Conservation (phyloP, 2,888 invertebrate genomes). For the Sarcophaga carnaria region DNA sequence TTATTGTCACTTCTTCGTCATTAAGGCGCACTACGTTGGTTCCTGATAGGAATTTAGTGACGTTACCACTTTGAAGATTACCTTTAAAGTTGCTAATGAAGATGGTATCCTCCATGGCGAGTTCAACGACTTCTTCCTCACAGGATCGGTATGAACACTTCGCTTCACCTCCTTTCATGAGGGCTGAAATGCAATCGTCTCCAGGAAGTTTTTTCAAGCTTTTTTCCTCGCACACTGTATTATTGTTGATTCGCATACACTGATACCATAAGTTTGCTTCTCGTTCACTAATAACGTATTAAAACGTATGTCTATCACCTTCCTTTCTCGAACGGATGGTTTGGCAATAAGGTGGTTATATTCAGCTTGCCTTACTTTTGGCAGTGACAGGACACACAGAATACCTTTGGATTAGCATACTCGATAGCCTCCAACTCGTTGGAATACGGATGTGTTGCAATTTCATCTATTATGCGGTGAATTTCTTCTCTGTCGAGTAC, state of each 20-base stretch:
- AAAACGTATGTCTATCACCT: slow-evolving; percentile 8
- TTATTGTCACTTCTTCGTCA: too few species aligned
- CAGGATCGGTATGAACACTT: slow-evolving; percentile 25
- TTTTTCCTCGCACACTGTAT: too few species aligned
- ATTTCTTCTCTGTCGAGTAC: slow-evolving; percentile 16
- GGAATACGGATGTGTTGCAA: background rate
- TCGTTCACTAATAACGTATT: too few species aligned
- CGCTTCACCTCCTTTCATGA: slow-evolving; percentile 20
- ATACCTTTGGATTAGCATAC: background rate
- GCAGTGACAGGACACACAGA: background rate
- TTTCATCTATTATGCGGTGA: slow-evolving; percentile 5
- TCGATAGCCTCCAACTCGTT: slow-evolving; percentile 4
- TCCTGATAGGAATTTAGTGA: slow-evolving; percentile 24
- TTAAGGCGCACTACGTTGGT: background rate
- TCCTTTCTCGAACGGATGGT: slow-evolving; percentile 1
- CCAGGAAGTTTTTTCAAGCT: slow-evolving; percentile 19
- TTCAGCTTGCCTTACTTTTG: background rate
- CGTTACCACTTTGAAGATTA: slow-evolving; percentile 20
- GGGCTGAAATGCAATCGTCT: slow-evolving; percentile 8
- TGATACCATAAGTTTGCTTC: too few species aligned
- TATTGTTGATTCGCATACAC: too few species aligned
- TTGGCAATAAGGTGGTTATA: background rate
- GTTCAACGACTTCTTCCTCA: slow-evolving; percentile 17
- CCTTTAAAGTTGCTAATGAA: slow-evolving; percentile 9
- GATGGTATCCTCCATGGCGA: background rate